Evolutionary conservation across 2,888 invertebrate species (phyloP).

Genomic region (Elysia crispata): DNA sequence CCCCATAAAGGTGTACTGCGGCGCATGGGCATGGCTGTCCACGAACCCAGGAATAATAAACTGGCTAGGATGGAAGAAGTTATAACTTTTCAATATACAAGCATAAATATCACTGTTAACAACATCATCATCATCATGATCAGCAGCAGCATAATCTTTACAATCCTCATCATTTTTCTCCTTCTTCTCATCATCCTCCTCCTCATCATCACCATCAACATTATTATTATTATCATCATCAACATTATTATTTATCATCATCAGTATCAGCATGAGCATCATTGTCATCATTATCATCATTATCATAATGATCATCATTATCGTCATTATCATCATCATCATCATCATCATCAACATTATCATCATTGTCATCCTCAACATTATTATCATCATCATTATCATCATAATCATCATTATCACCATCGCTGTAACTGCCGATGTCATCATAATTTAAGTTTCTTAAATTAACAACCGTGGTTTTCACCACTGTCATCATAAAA

Average conservation of each 20-base stretch:
- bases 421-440: too few relatives aligned
- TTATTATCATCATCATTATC: too few relatives aligned
- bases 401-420: too few relatives aligned
- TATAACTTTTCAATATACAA: too few relatives aligned
- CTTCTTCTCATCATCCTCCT: neutral
- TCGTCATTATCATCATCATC: neutral
- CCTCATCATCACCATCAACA: conserved; percentile 20
- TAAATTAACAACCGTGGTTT: too few relatives aligned
- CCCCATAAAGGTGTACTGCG: conserved; percentile 91
- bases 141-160: too few relatives aligned
- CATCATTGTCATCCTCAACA: neutral
- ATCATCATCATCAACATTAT: neutral
- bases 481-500: too few relatives aligned
- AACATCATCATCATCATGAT: too few relatives aligned
- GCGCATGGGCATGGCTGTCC: conserved; percentile 93
- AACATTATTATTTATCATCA: neutral
- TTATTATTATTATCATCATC: conserved; percentile 29
- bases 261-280: conserved; percentile 1
- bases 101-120: too few relatives aligned
- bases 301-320: neutral
- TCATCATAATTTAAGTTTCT: too few relatives aligned
- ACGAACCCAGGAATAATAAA: conserved; percentile 92
- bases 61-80: conserved; percentile 68
- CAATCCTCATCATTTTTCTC: neutral
- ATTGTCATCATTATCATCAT: conserved; percentile 13